Base-by-base conservation (phyloP, 2,113 vertebrate species). In the Cinclus cinclus region DNA sequence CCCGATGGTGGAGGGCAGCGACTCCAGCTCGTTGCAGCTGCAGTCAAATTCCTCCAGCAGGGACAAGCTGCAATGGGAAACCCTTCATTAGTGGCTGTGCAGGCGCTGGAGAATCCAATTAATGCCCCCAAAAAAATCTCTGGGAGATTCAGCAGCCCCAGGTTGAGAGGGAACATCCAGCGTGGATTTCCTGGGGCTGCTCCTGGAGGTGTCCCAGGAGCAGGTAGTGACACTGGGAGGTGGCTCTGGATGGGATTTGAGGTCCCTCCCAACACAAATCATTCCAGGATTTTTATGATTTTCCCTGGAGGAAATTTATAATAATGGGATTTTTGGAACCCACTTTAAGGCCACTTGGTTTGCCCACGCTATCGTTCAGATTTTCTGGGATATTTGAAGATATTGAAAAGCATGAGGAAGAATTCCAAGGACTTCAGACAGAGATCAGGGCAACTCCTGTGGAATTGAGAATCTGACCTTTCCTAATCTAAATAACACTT, bases 11-110 rank as follows among this genome's bases (percentile, higher is more conserved):
- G 98, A 97, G 89, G 99, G 99, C 52, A 99, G 97, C 1, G 98
- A 98, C 97, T 99, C 99, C 98, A 99, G 93, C 97, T 99, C 99
- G 86, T 99, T 99, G 96, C 99, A 99, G 98, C 99, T 99, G 96
- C 99, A 99, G 98, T 99, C 99, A 92, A 99, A 98, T 94, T 99
- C 99, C 98, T 99, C 99, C 98, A 99, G 94, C 73, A 99, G 97
- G 95, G 99, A 99, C 94, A 99, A 97, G 98, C 99, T 99, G 98
- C 50, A 97, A 97, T n/a, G 8, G 91, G 74, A 95, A 96, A 82
- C 6, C 4, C 74, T 28, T 75, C 17, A 37, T 97, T 63, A 83
- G 85, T 37, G 10, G 6, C 46, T 11, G 8, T 10, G 49, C 50
- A 55, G 69, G 47, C 25, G 28, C 49, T 52, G 50, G 21, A 13